Evolutionary conservation across 37 sponge, comb jelly and placozoan genomes (phyloP).

Genomic region (Crambe crambe): DNA sequence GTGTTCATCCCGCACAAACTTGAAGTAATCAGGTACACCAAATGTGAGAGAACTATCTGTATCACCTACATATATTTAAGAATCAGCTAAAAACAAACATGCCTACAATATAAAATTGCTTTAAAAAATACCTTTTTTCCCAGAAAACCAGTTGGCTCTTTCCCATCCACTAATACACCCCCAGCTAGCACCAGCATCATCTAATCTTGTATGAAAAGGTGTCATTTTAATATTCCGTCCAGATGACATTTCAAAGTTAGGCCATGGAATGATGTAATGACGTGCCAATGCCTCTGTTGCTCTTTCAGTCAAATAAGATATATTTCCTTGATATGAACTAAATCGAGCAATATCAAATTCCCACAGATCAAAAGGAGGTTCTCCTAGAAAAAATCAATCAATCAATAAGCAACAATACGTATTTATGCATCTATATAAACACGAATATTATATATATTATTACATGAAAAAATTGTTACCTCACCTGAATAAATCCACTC

Average conservation of each 20-base stretch:
- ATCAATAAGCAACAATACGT: background rate
- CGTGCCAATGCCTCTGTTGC: constrained; percentile 22
- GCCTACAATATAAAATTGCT: background rate
- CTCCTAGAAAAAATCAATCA: background rate
- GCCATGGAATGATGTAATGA: constrained; percentile 44
- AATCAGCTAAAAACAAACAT: background rate
- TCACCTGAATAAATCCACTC: constrained; percentile 72
- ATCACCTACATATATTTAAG: constrained; percentile 18
- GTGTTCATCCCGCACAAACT: constrained; percentile 52
- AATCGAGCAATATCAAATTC: constrained; percentile 50
- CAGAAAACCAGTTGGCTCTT: constrained; percentile 75
- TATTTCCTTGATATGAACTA: constrained; percentile 20
- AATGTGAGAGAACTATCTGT: constrained; percentile 49
- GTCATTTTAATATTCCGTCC: constrained; percentile 35
- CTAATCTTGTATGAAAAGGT: constrained; percentile 42
- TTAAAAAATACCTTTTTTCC: background rate
- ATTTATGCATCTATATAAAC: background rate
- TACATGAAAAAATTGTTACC: background rate
- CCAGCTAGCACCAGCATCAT: constrained; percentile 48
- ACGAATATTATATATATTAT: background rate
- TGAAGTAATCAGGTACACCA: constrained; percentile 70
- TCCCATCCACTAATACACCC: constrained; percentile 74
- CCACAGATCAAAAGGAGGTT: constrained; percentile 50
- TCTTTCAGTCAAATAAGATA: constrained; percentile 23
- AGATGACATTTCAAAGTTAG: constrained; percentile 27